phyloP scores from a whole-genome alignment of 1,140 invertebrate genomes.

The Habropoda laboriosa region DNA sequence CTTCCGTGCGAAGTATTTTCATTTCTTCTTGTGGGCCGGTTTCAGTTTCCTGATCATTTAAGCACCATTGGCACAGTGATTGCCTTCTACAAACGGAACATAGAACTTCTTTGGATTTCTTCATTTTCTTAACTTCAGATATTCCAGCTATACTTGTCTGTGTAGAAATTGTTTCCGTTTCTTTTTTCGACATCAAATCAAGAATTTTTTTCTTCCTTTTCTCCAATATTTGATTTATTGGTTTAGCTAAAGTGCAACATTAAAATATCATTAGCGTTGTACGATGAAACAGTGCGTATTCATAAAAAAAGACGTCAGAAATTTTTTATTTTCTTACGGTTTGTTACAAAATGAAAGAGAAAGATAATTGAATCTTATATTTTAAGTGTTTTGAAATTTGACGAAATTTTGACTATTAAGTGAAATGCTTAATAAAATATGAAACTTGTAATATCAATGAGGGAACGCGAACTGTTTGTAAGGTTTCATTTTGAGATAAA shows the following conservation, averaged over 20 bases:
- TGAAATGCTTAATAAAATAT: too few species aligned
- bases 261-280: background rate
- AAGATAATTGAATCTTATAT: too few species aligned
- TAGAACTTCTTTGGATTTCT: slow-evolving; percentile 33
- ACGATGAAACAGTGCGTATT: too few species aligned
- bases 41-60: background rate
- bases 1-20: slow-evolving; percentile 54
- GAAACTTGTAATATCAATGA: too few species aligned
- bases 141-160: slow-evolving; percentile 63
- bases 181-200: slow-evolving; percentile 50
- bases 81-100: slow-evolving; percentile 50
- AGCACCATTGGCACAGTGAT: slow-evolving; percentile 48
- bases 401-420: too few species aligned
- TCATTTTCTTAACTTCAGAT: slow-evolving; percentile 45
- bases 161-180: slow-evolving; percentile 46
- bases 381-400: too few species aligned
- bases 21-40: background rate
- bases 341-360: too few species aligned
- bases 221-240: slow-evolving; percentile 46
- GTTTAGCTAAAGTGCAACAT: slow-evolving; percentile 3
- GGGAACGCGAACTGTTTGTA: too few species aligned
- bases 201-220: slow-evolving; percentile 51
- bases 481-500: too few species aligned
- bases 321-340: too few species aligned
- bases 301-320: too few species aligned